Percentiles rank a stretch among this genome's conserved stretches.
phyloP scores from a whole-genome alignment of 2,797 vertebrate genomes.

The Vultur gryphus region DNA sequence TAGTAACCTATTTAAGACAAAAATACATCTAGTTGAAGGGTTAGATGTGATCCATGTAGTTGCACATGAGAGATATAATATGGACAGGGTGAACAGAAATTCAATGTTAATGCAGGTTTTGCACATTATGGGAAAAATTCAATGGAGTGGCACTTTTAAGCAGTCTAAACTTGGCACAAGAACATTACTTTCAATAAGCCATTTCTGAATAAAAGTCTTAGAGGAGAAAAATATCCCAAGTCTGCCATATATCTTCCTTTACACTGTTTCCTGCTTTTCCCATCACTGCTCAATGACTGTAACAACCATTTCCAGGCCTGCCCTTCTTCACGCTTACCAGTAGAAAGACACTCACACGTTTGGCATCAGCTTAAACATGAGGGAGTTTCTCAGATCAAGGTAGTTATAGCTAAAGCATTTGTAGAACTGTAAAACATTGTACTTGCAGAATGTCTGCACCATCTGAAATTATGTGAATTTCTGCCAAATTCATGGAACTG shows the following conservation, averaged over 20 bases:
- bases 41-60: not conserved
- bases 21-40: not conserved
- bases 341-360: not conserved
- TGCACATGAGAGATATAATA: not conserved
- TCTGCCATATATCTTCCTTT: not conserved
- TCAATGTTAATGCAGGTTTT: not conserved
- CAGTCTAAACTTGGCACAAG: not conserved
- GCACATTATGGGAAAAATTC: not conserved
- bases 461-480: not conserved
- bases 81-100: not conserved
- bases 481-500: not conserved
- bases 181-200: not conserved
- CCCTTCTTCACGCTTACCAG: not conserved
- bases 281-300: not conserved
- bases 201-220: not conserved
- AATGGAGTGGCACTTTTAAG: not conserved
- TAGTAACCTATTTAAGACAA: not conserved
- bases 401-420: not conserved
- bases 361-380: not conserved
- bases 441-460: not conserved
- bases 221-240: not conserved
- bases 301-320: not conserved
- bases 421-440: not conserved
- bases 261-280: not conserved
- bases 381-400: not conserved